Evolutionary conservation across 2,888 invertebrate genomes (phyloP).

Genomic region (Zelleria hepariella): DNA sequence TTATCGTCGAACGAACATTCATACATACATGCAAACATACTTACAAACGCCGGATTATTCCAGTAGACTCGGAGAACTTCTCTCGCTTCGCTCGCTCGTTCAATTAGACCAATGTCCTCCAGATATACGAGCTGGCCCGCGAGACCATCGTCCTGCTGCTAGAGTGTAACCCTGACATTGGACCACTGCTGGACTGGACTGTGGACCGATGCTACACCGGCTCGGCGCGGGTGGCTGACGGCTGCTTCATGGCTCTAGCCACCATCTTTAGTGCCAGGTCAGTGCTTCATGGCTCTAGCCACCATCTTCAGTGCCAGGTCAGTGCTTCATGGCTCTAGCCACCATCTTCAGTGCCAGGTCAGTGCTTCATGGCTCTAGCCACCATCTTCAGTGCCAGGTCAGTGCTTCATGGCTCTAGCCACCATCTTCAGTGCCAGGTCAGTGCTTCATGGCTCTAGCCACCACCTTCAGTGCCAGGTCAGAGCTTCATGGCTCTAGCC

Average conservation of each 20-base stretch:
- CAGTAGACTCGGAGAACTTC: too few relatives aligned
- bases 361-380: conserved; percentile 89
- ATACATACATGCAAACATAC: too few relatives aligned
- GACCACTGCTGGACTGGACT: conserved; percentile 95
- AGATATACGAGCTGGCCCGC: conserved; percentile 90
- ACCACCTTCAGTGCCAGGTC: conserved; percentile 96
- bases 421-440: conserved; percentile 96
- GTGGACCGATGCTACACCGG: conserved; percentile 98
- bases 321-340: conserved; percentile 95
- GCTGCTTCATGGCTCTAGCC: conserved; percentile 95
- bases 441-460: conserved; percentile 89
- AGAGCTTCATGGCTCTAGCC: conserved; percentile 89
- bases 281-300: conserved; percentile 18
- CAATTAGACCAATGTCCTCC: conserved; percentile 6
- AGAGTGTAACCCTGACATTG: conserved; percentile 95
- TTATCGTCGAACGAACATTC: too few relatives aligned
- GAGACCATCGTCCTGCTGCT: conserved; percentile 94
- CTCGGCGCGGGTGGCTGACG: conserved; percentile 90
- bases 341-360: conserved; percentile 96
- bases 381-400: conserved; percentile 96
- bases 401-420: conserved; percentile 94
- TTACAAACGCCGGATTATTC: too few relatives aligned
- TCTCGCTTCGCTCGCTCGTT: too few relatives aligned
- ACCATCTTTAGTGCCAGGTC: conserved; percentile 96
- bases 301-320: not conserved